phyloP scores from a whole-genome alignment of 2,797 vertebrate species.

The Tenualosa thibaudeaui region DNA sequence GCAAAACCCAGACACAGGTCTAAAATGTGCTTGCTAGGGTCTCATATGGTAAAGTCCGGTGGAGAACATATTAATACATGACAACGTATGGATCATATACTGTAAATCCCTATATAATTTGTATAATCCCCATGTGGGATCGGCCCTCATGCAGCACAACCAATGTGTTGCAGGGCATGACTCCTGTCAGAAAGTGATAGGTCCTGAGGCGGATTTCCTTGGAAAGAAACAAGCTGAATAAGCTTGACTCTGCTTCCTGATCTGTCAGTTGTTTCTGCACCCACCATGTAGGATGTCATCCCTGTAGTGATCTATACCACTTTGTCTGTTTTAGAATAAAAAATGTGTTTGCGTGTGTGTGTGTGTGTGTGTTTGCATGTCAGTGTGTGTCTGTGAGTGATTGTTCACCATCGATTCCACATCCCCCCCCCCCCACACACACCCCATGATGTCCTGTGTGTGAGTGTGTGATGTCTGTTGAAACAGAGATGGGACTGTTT shows the following conservation, averaged over 20 bases:
- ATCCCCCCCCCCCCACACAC: too few relatives aligned
- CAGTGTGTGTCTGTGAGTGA: background rate
- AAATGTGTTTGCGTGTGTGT: constrained; percentile 16
- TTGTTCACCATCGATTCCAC: too few relatives aligned
- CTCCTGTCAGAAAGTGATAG: background rate
- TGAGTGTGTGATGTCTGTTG: constrained; percentile 21
- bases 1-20: too few relatives aligned
- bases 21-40: too few relatives aligned
- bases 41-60: too few relatives aligned
- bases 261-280: background rate
- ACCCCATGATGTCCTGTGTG: background rate
- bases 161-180: too few relatives aligned
- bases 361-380: background rate
- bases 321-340: background rate
- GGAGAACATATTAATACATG: too few relatives aligned
- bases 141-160: too few relatives aligned
- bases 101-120: too few relatives aligned
- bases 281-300: background rate
- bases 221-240: constrained; percentile 12
- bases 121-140: too few relatives aligned
- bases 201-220: background rate
- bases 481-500: too few relatives aligned
- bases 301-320: background rate
- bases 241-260: background rate
- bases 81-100: too few relatives aligned